A percentile compares a stretch with the other conserved stretches of the same genome.
Evolutionary conservation across 2,888 invertebrate genomes (phyloP).

Genomic region (Leucophenga maculata): DNA sequence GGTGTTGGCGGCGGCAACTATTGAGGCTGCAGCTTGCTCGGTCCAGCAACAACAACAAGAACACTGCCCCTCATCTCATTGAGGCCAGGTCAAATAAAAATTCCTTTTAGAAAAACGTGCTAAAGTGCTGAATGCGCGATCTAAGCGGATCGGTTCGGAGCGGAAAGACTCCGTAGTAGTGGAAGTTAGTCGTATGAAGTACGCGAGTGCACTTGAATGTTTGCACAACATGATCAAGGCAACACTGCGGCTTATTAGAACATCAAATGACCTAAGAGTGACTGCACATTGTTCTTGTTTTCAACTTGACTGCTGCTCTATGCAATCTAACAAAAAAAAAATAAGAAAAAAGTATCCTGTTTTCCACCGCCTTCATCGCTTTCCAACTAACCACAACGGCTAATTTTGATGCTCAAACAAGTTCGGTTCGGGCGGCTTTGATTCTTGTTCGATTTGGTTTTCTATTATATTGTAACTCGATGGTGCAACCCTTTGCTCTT

Average conservation of each 20-base stretch:
- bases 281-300: conserved; percentile 26
- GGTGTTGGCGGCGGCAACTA: too few relatives aligned
- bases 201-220: conserved; percentile 37
- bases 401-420: conserved; percentile 20
- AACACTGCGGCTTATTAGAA: conserved; percentile 63
- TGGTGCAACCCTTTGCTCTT: not conserved
- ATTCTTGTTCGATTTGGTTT: conserved; percentile 2
- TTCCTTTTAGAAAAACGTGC: conserved; percentile 21
- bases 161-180: not conserved
- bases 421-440: conserved; percentile 43
- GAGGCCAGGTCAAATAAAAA: conserved; percentile 5
- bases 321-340: conserved; percentile 3
- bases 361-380: not conserved
- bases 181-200: too few relatives aligned
- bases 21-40: not conserved
- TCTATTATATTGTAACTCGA: not conserved
- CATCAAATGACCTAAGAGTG: conserved; percentile 43
- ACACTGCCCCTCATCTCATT: not conserved
- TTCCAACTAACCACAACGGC: not conserved
- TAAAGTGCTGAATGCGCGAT: conserved; percentile 11
- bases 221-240: conserved; percentile 62
- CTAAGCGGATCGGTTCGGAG: not conserved
- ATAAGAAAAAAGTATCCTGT: conserved; percentile 11
- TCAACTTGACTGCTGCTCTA: not conserved
- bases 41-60: too few relatives aligned